phyloP scores from a whole-genome alignment of 2,888 invertebrate species.

The Melanotus villosus region DNA sequence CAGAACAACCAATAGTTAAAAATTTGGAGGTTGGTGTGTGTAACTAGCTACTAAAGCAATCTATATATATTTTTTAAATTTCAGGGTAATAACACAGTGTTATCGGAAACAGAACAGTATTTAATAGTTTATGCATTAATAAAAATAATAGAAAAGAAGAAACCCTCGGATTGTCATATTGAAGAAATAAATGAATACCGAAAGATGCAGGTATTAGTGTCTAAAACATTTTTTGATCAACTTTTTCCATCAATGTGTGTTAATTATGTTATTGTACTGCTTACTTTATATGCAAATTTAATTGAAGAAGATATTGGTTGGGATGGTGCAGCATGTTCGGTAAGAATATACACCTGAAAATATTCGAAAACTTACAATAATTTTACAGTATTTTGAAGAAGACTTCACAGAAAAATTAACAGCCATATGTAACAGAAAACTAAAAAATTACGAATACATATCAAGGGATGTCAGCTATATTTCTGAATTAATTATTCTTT shows the following conservation, averaged over 20 bases:
- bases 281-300: constrained; percentile 25
- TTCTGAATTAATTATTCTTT: constrained; percentile 25
- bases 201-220: constrained; percentile 17
- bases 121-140: constrained; percentile 32
- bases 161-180: not conserved
- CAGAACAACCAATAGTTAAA: too few relatives aligned
- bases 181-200: constrained; percentile 20
- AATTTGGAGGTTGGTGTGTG: too few relatives aligned
- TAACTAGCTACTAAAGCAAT: too few relatives aligned
- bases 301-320: constrained; percentile 21
- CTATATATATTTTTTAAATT: too few relatives aligned
- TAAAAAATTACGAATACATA: constrained; percentile 22
- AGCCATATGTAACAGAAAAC: constrained; percentile 5
- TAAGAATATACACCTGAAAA: constrained; percentile 1
- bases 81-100: constrained; percentile 4
- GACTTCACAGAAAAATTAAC: constrained; percentile 19
- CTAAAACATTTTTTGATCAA: constrained; percentile 31
- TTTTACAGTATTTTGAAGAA: constrained; percentile 32
- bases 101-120: constrained; percentile 18
- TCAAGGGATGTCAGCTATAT: constrained; percentile 30
- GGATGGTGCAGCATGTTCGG: constrained; percentile 21
- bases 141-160: constrained; percentile 33
- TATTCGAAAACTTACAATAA: not conserved
- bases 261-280: constrained; percentile 18
- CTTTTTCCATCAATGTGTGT: constrained; percentile 27